Evolutionary conservation across 2,797 vertebrate species (phyloP).

Genomic region (Euphonia xanthogaster): DNA sequence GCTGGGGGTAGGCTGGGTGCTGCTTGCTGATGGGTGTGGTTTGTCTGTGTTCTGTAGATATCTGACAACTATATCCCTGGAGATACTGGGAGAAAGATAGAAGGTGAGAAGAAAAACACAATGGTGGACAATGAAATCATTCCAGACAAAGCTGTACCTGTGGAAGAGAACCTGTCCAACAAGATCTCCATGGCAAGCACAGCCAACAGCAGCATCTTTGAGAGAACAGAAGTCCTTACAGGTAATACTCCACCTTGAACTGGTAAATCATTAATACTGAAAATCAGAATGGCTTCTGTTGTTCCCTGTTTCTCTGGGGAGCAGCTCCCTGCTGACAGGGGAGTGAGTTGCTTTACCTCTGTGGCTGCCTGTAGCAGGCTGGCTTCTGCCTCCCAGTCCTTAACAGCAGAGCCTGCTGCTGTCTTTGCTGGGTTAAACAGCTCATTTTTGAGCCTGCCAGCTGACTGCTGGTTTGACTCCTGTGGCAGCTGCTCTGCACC

Average conservation of each 20-base stretch:
- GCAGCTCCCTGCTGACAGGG: neutral
- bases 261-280: neutral
- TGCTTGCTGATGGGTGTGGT: constrained; percentile 36
- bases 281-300: neutral
- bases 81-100: constrained; percentile 5
- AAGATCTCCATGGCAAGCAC: constrained; percentile 91
- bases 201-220: constrained; percentile 82
- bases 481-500: neutral
- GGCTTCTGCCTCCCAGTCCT: neutral
- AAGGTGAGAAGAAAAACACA: constrained; percentile 48
- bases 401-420: neutral
- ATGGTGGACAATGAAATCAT: constrained; percentile 80
- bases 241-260: constrained; percentile 73
- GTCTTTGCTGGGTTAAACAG: neutral
- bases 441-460: neutral
- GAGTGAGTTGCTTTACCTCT: neutral
- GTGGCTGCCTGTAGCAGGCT: neutral
- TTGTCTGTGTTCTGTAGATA: constrained; percentile 41
- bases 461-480: neutral
- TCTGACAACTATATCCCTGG: constrained; percentile 86
- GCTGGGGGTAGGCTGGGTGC: neutral
- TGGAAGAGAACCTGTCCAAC: constrained; percentile 69
- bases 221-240: constrained; percentile 91
- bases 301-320: neutral
- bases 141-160: neutral